These are phyloP conservation scores for Phallusia fumigata DNA, from an alignment of 23 tunicate genomes.

Conservation along the genomic window DNA sequence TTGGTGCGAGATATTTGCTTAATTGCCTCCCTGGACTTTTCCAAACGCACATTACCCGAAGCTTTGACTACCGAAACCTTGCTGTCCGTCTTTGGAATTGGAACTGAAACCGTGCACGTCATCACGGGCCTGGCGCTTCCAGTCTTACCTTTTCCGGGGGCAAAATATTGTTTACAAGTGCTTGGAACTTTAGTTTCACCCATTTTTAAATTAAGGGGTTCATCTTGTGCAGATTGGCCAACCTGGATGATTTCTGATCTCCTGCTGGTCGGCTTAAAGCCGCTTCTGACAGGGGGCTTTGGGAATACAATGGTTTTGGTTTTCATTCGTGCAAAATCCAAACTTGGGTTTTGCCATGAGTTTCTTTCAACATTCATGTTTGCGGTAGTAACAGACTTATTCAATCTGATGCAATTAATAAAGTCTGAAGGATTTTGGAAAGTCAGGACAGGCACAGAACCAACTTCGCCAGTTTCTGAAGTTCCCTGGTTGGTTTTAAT, in stretches of 20 bases:
- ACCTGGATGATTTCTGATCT: not conserved
- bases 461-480: not conserved
- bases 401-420: constrained; percentile 35
- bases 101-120: not conserved
- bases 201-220: constrained; percentile 78
- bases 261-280: not conserved
- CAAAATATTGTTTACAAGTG: not conserved
- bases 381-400: constrained; percentile 11
- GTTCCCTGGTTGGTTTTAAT: constrained; percentile 28
- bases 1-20: not conserved
- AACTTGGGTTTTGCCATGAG: not conserved
- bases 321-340: not conserved
- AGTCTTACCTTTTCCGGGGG: not conserved
- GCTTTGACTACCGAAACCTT: not conserved
- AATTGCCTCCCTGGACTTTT: not conserved
- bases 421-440: constrained; percentile 55
- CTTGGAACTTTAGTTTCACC: constrained; percentile 67
- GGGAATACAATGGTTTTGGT: not conserved
- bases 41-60: not conserved
- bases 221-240: constrained; percentile 29
- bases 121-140: not conserved
- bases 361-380: not conserved
- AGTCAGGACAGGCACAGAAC: constrained; percentile 46
- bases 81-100: not conserved
- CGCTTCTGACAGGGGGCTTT: not conserved